Evolutionary conservation across 2,113 vertebrate species (phyloP), one percentile per base, ranked within the genome.

Genomic region (Pseudorhombus dupliciocellatus): DNA sequence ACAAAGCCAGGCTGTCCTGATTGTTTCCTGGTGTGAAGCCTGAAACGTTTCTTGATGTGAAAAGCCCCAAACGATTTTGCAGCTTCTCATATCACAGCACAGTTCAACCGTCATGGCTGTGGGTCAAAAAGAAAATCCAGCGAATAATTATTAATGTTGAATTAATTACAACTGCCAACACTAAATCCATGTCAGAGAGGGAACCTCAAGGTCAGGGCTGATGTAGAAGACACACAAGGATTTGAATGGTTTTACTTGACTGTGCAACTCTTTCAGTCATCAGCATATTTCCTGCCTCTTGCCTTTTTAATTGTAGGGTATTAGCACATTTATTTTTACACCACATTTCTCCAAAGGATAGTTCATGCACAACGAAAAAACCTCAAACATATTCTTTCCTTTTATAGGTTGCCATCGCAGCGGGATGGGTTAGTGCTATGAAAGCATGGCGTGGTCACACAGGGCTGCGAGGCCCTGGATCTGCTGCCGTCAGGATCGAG

Each of bases 401-500:
- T 12, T 51, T 21, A 70, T 11, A 72, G 63, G 48, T 46, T 53
- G 15, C 22, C 7, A 51, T 68, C 55, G 3, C 34, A 37, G 34
- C 34, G 37, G 50, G 26, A 58, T 20, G 53, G 25, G 46, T 66
- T 25, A 37, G 30, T 37, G 9, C 34, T 9, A 37, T 10, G 12
- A 37, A 11, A 37, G 37, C 5, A 0, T 66, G 51, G 26, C 20
- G 11, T 66, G 61, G 37, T 28, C 42, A n/a, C 53, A 26, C 24
- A 21, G 60, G 63, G 52, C 66, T 46, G 59, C 25, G 9, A 22
- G 25, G 68, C 2, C 26, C 75, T 34, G 25, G 0, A 34, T 63
- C 66, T 18, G 57, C 24, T 66, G 54, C 31, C 48, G 69, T 24
- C 20, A 34, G 68, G 71, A 67, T 79, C 16, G 46, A 50, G 64